A percentile compares a stretch with the other conserved stretches of the same genome.
These are phyloP conservation scores for Ptyas mucosa DNA, from an alignment of 2,113 vertebrate species.

Conservation along the genomic window DNA sequence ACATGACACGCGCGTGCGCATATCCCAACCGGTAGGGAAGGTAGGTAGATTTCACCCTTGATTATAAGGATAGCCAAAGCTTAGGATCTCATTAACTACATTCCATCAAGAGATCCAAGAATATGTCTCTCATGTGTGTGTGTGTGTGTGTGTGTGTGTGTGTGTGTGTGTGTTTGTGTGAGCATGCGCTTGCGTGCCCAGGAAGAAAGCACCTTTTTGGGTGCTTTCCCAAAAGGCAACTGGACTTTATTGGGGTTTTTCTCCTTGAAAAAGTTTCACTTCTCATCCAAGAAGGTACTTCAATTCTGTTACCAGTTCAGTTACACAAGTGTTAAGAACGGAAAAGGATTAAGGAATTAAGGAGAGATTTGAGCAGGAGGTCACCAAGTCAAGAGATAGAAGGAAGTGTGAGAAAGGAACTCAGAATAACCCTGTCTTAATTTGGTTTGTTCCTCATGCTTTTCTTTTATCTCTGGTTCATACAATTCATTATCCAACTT, in stretches of 20 bases:
- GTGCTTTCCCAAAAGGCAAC: no score
- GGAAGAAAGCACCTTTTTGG: no score
- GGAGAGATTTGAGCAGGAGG: neutral
- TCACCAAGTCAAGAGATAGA: neutral
- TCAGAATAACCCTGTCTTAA: neutral
- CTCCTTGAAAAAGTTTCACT: neutral
- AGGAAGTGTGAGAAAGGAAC: neutral
- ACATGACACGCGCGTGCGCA: no score
- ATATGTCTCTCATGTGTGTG: neutral
- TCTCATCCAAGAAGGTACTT: neutral
- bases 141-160: neutral
- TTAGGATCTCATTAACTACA: neutral
- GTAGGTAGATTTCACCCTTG: no score
- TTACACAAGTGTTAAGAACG: neutral
- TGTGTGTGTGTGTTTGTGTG: no score
- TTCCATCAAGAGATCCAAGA: neutral
- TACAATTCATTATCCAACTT: neutral
- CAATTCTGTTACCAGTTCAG: neutral
- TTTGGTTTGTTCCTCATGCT: neutral
- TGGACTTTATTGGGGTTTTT: no score
- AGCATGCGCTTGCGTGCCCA: no score
- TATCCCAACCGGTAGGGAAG: no score
- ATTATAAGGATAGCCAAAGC: neutral
- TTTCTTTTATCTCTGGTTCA: neutral
- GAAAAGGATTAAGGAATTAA: neutral